Percentiles rank a stretch among this genome's conserved stretches.
Conservation (phyloP, 2,888 invertebrate genomes). For the Drosophila villosipedis region DNA sequence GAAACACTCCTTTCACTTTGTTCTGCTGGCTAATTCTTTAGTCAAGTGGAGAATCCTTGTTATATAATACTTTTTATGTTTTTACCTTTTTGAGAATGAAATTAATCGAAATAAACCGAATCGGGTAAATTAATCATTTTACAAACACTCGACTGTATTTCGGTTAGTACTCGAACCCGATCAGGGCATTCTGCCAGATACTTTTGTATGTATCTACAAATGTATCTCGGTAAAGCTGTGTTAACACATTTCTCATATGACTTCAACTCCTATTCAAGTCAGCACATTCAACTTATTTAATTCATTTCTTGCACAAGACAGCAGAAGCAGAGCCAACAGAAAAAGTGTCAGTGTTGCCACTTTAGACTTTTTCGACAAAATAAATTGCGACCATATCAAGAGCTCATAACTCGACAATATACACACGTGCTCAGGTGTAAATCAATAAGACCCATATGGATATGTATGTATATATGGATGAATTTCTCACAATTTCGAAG, state of each 20-base stretch:
- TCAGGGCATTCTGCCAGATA: neutral
- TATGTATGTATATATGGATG: neutral
- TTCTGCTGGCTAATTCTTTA: neutral
- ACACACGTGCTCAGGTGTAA: neutral
- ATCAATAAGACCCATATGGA: neutral
- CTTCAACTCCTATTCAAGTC: neutral
- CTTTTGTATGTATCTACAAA: neutral
- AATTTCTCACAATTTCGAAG: neutral
- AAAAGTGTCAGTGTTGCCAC: neutral
- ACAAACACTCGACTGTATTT: neutral
- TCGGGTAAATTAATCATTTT: neutral
- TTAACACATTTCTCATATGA: neutral
- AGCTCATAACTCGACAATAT: neutral
- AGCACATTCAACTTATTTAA: neutral
- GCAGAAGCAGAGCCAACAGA: neutral
- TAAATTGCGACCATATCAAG: neutral
- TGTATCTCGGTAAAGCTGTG: neutral
- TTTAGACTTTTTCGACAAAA: neutral
- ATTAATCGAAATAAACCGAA: neutral
- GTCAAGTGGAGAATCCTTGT: neutral
- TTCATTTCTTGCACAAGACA: neutral
- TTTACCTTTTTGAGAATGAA: neutral
- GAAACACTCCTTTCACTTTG: neutral
- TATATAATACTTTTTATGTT: neutral
- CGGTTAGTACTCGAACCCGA: neutral